These are phyloP conservation scores for Labrus mixtus DNA, from an alignment of 2,113 vertebrate genomes.

Conservation along the genomic window DNA sequence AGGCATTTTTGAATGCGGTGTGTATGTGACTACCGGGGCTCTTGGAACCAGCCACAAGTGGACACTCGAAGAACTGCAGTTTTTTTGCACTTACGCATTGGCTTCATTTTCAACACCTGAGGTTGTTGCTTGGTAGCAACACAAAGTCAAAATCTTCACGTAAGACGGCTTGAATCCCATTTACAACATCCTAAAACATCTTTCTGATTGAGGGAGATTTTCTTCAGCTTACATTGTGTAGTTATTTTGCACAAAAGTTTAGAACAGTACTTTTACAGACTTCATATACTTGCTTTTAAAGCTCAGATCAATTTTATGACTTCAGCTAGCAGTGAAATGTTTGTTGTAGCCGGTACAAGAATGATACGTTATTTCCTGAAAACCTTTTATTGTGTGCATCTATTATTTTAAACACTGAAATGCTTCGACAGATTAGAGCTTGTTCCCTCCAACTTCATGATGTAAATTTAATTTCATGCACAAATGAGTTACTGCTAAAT, in stretches of 20 bases:
- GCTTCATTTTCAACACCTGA: too few species aligned
- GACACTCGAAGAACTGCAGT: too few species aligned
- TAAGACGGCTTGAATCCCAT: background rate
- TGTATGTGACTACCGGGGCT: too few species aligned
- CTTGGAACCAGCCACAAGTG: too few species aligned
- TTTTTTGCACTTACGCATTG: too few species aligned
- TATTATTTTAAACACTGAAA: too few species aligned
- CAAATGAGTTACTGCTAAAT: background rate
- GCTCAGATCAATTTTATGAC: background rate
- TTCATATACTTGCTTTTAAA: background rate
- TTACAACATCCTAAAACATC: too few species aligned
- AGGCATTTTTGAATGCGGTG: too few species aligned
- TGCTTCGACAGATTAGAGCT: background rate
- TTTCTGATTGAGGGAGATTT: too few species aligned
- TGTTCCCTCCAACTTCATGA: background rate
- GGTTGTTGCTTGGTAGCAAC: too few species aligned
- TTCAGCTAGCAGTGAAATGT: background rate
- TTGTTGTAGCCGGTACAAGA: background rate
- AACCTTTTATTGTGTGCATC: background rate
- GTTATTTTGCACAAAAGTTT: background rate
- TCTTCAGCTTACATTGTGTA: background rate
- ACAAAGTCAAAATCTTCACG: background rate
- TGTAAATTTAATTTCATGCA: background rate
- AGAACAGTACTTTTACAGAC: background rate
- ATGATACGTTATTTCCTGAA: background rate